Base-by-base conservation (phyloP, 2,113 vertebrate genomes). In the Acrocephalus arundinaceus region DNA sequence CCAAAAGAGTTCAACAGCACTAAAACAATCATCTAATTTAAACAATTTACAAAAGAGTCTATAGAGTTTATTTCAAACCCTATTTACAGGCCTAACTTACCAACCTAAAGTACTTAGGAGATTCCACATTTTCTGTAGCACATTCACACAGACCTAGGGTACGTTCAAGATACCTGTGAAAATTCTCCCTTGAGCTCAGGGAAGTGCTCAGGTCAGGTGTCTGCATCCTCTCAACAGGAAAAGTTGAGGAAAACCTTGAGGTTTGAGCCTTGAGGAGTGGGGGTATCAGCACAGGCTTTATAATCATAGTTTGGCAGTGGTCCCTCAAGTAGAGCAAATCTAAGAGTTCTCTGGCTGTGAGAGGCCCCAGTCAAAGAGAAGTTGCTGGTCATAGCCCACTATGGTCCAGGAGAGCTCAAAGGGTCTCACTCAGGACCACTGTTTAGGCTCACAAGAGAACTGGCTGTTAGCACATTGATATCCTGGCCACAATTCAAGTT, bases 231-330 rank as follows among this genome's bases (percentile, higher is more conserved):
- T 66, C 52, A 33, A 37, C 24, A 35, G 45, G 15, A 6, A 31
- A 63, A 35, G 35, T 35, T 35, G 35, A 35, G 35, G 35, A 35
- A 35, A 35, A 35, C 35, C 35, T 35, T 35, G 35, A 57, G 30
- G 21, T 31, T 1, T 21, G n/a, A 79, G 21, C 25, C 11, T 45
- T 0, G 1, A 62, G 45, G 14, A 45, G 5, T 13, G 6, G 37
- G 16, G 19, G 1, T 28, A 15, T 24, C 7, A 10, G 24, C 35
- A 18, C 27, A 27, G 27, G 14, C 4, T 70, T 21, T 22, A 6
- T 11, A 11, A 5, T 37, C 20, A 5, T 8, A 23, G 45, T 16
- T 49, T 33, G 9, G 27, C 23, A 33, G 46, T 61, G 46, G 33
- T n/a, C 9, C 39, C 54, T 27, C 39, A 39, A 39, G 39, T 20